Percentiles rank a stretch among this genome's conserved stretches.
Conservation (phyloP, 1,140 invertebrate species). For the Cryptotermes secundus region DNA sequence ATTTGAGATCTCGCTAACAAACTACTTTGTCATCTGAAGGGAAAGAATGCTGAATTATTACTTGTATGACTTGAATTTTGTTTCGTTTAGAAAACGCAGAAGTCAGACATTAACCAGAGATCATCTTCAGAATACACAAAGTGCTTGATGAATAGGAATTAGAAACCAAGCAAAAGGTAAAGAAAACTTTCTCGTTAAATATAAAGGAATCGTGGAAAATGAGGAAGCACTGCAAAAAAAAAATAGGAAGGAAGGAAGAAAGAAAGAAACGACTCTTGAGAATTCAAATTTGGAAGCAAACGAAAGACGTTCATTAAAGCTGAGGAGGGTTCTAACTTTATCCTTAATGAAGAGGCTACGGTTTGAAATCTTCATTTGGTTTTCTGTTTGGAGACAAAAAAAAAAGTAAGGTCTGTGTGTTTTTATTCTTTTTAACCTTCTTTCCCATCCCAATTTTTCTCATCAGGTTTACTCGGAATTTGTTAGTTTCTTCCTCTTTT, state of each 20-base stretch:
- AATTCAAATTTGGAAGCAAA: slow-evolving; percentile 20
- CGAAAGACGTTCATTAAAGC: not conserved
- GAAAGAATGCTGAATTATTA: not conserved
- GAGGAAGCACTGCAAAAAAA: not conserved
- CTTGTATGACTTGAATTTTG: not conserved
- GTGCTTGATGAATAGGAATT: not conserved
- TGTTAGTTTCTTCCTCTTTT: not conserved
- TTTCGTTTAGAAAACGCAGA: not conserved
- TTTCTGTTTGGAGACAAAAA: slow-evolving; percentile 17
- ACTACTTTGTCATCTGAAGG: too few species aligned
- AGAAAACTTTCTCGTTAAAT: not conserved
- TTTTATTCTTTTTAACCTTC: not conserved
- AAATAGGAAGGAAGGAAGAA: not conserved
- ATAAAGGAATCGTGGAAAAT: slow-evolving; percentile 9
- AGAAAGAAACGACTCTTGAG: not conserved
- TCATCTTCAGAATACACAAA: too few species aligned
- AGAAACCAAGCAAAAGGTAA: too few species aligned
- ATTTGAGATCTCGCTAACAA: too few species aligned
- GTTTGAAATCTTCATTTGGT: not conserved
- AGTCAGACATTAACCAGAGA: too few species aligned
- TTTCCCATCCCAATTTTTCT: not conserved
- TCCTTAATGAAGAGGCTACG: not conserved
- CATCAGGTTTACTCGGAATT: not conserved
- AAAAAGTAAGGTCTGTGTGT: not conserved
- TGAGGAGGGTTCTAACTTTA: slow-evolving; percentile 7